Percentiles rank a stretch among this genome's conserved stretches.
phyloP scores from a whole-genome alignment of 2,888 invertebrate genomes.

The Epistrophella euchroma region DNA sequence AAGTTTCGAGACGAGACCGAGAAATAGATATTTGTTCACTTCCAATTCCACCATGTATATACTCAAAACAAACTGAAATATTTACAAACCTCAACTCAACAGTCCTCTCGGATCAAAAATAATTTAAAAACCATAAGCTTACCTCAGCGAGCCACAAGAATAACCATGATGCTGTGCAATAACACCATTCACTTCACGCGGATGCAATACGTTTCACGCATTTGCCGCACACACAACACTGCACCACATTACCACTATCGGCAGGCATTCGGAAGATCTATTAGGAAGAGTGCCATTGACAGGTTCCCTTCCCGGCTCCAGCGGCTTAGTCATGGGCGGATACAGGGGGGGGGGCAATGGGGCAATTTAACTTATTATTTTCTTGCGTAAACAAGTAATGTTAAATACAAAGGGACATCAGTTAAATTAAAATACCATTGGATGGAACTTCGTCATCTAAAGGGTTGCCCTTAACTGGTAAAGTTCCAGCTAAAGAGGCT shows the following conservation, averaged over 20 bases:
- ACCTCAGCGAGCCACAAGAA: conserved; percentile 17
- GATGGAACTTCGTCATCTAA: too few species aligned
- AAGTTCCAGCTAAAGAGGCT: too few species aligned
- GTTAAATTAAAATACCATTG: too few species aligned
- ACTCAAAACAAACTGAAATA: conserved; percentile 60
- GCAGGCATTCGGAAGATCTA: conserved; percentile 60
- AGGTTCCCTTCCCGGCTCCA: conserved; percentile 50
- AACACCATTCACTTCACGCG: conserved; percentile 52
- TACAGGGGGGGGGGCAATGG: too few species aligned
- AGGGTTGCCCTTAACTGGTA: too few species aligned
- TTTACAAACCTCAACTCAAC: conserved; percentile 55
- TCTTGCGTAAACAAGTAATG: too few species aligned
- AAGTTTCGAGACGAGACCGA: background rate
- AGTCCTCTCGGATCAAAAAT: background rate
- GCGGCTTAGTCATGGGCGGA: background rate
- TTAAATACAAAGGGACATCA: too few species aligned
- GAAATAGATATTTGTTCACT: conserved; percentile 4
- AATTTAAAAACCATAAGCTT: conserved; percentile 38
- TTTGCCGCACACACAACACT: conserved; percentile 56
- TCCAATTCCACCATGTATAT: background rate
- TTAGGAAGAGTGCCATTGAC: conserved; percentile 63
- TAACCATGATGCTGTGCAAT: conserved; percentile 16
- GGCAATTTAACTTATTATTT: too few species aligned
- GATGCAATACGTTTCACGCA: conserved; percentile 27
- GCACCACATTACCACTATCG: conserved; percentile 62